Base-by-base conservation (phyloP, 2,888 invertebrate species). In the Agriopis aurantiaria region DNA sequence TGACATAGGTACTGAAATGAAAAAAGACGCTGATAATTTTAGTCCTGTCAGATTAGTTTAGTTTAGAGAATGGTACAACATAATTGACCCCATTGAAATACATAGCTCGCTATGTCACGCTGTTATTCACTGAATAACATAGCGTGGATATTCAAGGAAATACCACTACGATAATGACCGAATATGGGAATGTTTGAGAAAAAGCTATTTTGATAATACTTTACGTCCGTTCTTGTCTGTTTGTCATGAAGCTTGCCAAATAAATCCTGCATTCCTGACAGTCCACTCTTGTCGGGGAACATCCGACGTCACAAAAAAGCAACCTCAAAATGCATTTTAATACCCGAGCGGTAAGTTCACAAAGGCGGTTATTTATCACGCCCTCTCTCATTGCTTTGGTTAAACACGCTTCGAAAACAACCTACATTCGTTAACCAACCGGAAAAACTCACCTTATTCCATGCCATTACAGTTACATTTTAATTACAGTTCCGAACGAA, bases 341-440 rank as follows among this genome's bases (percentile, higher is more conserved):
- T 91, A 91, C 91, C 89, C 85, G 85, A 85, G 88, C 92, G 92
- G 91, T 91, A 93, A 92, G 91, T 90, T 91, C 91, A 89, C 92
- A 92, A 93, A 94, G 93, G 92, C 91, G 91, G 92, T 93, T 91
- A 93, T 93, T 93, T 93, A 93, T 94, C 91, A 92, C 93, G 93
- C 93, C 93, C 93, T 94, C 93, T 93, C 92, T 92, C 93, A 92
- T 93, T 93, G 93, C 93, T 90, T 91, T 88, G 82, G 83, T 85
- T 85, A 82, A 84, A 81, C 85, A 78, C 82, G 83, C 80, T 86
- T 84, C 82, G 81, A 88, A 88, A 92, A 91, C 89, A 91, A 89
- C 91, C 82, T 85, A 90, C 86, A 87, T 75, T 80, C 77, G 65
- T 66, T 41, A 14, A 9, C 51, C 41, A 69, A 77, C 74, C 62